phyloP scores from a whole-genome alignment of 1,140 invertebrate genomes.

The Teleogryllus occipitalis region DNA sequence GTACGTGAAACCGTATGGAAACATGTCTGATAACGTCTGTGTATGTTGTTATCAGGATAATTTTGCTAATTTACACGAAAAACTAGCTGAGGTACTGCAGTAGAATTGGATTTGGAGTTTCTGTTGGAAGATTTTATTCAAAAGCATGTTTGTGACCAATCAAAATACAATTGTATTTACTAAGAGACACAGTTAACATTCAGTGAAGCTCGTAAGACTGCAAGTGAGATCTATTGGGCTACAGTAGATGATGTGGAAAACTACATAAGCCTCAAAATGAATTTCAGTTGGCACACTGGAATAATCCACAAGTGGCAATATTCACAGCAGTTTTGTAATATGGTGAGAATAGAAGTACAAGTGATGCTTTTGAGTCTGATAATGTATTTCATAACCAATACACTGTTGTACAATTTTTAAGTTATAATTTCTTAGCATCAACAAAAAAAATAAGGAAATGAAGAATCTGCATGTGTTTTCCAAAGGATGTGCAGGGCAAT shows the following conservation, averaged over 20 bases:
- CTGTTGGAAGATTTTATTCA: no score
- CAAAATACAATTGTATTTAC: background rate
- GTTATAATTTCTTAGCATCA: no score
- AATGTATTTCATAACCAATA: background rate
- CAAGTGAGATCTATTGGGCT: constrained; percentile 5
- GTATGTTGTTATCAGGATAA: no score
- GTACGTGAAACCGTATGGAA: no score
- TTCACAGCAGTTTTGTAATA: constrained; percentile 15
- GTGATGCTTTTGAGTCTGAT: background rate
- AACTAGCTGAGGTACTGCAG: no score
- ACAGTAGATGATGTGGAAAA: constrained; percentile 13
- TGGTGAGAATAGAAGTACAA: background rate
- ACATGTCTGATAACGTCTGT: no score
- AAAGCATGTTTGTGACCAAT: background rate
- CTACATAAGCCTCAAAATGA: constrained; percentile 9
- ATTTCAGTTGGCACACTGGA: constrained; percentile 16
- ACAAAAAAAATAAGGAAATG: no score
- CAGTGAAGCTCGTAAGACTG: background rate
- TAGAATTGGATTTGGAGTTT: no score
- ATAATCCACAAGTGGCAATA: constrained; percentile 16
- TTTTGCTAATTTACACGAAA: no score
- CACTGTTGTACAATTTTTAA: no score
- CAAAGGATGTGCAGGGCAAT: no score
- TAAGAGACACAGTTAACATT: background rate
- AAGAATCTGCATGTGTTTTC: no score